These are phyloP conservation scores for Pterophyllum scalare DNA, from an alignment of 2,113 vertebrate genomes.

Conservation along the genomic window DNA sequence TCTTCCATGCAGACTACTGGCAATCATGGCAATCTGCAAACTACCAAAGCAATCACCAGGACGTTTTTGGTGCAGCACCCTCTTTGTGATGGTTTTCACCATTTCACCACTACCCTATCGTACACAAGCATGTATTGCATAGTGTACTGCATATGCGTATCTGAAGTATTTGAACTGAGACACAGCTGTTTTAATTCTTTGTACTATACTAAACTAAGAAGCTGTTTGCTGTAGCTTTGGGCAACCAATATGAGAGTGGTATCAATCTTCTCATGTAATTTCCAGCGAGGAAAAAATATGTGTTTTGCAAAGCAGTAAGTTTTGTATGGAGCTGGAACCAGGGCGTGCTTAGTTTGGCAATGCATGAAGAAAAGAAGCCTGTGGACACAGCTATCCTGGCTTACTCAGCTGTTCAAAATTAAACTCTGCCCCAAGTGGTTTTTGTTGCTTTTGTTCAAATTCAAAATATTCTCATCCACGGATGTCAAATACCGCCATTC, in stretches of 20 bases:
- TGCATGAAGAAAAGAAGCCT: background rate
- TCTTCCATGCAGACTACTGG: no score
- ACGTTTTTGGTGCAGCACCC: background rate
- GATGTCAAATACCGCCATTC: background rate
- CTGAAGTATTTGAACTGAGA: background rate
- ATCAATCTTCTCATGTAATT: slow-evolving; percentile 4
- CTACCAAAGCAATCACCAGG: background rate
- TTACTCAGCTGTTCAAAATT: background rate
- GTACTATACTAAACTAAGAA: background rate
- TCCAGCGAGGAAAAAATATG: background rate
- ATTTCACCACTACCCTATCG: no score
- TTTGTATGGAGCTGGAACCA: background rate
- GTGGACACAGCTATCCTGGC: background rate
- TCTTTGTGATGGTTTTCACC: background rate
- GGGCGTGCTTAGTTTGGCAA: background rate
- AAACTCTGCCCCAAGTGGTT: background rate
- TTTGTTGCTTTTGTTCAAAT: background rate
- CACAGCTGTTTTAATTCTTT: background rate
- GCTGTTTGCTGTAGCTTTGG: background rate
- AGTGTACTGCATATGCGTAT: background rate
- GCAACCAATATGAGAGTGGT: background rate
- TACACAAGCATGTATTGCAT: background rate
- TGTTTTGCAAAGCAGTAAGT: background rate
- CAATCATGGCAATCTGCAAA: background rate
- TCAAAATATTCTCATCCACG: background rate